Percentiles rank a stretch among this genome's conserved stretches.
Conservation (phyloP, 2,797 vertebrate species). For the Poeciliopsis infans region DNA sequence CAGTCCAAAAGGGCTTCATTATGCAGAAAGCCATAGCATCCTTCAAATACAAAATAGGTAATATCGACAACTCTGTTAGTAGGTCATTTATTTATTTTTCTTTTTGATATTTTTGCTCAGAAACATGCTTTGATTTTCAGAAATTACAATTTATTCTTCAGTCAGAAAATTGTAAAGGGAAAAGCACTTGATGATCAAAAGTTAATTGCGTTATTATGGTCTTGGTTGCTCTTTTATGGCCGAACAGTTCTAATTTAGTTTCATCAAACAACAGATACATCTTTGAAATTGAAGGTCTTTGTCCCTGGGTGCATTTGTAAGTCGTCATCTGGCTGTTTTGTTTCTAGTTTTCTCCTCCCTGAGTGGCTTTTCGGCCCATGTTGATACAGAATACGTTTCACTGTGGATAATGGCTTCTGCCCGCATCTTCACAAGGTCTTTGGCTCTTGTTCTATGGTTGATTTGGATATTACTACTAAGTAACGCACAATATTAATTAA, state of each 20-base stretch:
- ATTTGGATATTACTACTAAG: background rate
- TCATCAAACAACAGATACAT: background rate
- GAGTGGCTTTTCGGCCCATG: background rate
- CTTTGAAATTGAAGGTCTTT: background rate
- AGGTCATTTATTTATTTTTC: constrained; percentile 3
- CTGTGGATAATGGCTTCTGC: background rate
- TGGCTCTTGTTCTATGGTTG: background rate
- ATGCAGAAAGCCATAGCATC: constrained; percentile 9
- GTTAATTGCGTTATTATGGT: background rate
- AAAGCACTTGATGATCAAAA: background rate
- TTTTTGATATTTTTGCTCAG: background rate
- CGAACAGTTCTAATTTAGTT: background rate
- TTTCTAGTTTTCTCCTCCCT: background rate
- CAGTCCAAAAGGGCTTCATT: constrained; percentile 36
- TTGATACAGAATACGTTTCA: background rate
- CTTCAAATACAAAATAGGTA: background rate
- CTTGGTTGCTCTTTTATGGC: background rate
- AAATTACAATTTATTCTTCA: background rate
- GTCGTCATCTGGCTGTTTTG: background rate
- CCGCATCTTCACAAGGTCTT: background rate
- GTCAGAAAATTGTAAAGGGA: background rate
- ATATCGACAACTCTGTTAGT: background rate
- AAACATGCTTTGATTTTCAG: background rate
- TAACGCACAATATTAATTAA: background rate
- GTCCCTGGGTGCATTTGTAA: background rate